Evolutionary conservation across 2,797 vertebrate species (phyloP), one percentile per base, ranked within the genome.

Genomic region (Notolabrus celidotus): DNA sequence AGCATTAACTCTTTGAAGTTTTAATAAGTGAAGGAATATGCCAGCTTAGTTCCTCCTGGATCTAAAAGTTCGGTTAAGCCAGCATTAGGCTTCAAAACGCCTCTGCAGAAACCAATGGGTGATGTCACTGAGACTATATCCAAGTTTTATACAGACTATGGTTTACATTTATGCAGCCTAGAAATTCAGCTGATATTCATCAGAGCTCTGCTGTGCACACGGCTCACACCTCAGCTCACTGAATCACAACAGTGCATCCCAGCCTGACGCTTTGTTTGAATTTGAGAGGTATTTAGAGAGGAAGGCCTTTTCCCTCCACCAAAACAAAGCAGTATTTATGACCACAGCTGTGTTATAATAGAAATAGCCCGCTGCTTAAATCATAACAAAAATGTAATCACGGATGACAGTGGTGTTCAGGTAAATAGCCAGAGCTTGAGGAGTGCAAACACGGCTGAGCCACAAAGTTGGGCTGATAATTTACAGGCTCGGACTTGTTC

Each of bases 231-330:
- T 74, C 34, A 19, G 55, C 64, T 42, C 63, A 38, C 39, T 88
- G 74, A 81, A 71, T 86, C 76, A 76, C 33, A 55, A 31, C 9
- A 70, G 31, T 1, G 10, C 23, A 82, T 63, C 57, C 77, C 67
- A 53, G 55, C 56, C 39, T 47, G 80, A 88, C 85, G 66, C 73
- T 72, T 67, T 77, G 77, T 84, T 86, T 85, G 19, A 74, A 80
- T 80, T 57, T 53, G 47, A 72, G 50, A 72, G 29, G 67, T 51
- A 59, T 83, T 77, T 59, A 74, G 53, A 77, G 56, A 76, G 67
- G 67, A 74, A 42, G 43, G 59, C 67, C 59, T 64, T 45, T 59
- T 71, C 71, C 47, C 39, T 52, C 53, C 53, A 57, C 41, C 20
- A 61, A 67, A 47, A 83, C 65, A 71, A 74, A 66, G 25, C 39